These are phyloP conservation scores for Thecophora atra DNA, from an alignment of 2,888 invertebrate genomes.

Conservation along the genomic window DNA sequence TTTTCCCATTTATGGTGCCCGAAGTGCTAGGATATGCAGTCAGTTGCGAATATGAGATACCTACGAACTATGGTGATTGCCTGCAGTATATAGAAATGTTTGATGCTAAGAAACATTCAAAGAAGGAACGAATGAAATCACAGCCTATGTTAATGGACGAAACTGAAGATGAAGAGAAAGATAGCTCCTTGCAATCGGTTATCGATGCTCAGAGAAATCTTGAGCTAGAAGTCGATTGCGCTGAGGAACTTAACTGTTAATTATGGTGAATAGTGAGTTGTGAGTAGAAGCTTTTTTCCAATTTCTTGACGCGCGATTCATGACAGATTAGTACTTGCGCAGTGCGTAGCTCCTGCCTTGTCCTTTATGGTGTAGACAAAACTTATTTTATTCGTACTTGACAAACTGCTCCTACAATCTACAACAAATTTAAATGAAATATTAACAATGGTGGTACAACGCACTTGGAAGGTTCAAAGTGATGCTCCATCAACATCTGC, in stretches of 20 bases:
- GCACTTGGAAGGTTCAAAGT: constrained; percentile 63
- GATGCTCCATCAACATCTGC: constrained; percentile 54
- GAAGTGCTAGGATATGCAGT: constrained; percentile 70
- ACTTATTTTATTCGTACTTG: too few species aligned
- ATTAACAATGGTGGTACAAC: constrained; percentile 63
- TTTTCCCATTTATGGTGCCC: constrained; percentile 87
- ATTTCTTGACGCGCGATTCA: neutral
- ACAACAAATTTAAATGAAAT: constrained; percentile 11
- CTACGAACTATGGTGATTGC: constrained; percentile 68
- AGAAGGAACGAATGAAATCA: neutral
- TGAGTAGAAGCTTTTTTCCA: neutral
- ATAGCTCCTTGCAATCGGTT: neutral
- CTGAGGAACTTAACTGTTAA: neutral
- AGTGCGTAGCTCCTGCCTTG: constrained; percentile 5
- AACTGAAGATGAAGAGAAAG: constrained; percentile 20
- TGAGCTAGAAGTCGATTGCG: neutral
- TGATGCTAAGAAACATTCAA: constrained; percentile 49
- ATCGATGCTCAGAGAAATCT: neutral
- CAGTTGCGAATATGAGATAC: constrained; percentile 66
- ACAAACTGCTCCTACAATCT: too few species aligned
- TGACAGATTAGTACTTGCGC: constrained; percentile 38
- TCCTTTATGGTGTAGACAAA: constrained; percentile 31
- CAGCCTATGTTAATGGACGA: constrained; percentile 37
- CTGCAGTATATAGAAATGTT: constrained; percentile 69
- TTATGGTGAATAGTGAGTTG: neutral